Percentiles rank a stretch among this genome's conserved stretches.
Conservation (phyloP, 37 sponge, comb jelly and placozoan species). For the Crambe crambe region DNA sequence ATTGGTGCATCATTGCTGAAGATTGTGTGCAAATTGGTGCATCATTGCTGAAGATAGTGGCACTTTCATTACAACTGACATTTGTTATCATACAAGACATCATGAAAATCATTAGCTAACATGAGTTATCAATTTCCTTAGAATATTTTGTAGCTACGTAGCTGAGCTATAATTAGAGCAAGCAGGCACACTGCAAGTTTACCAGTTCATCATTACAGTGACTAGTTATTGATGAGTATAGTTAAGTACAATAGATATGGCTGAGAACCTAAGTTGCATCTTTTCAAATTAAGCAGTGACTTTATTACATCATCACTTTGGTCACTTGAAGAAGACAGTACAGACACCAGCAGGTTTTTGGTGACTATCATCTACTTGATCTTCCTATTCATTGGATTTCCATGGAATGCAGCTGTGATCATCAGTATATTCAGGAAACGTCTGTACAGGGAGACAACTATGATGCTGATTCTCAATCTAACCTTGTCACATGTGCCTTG, state of each 20-base stretch:
- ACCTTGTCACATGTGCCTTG: neutral
- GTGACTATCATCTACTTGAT: neutral
- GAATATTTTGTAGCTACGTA: no score
- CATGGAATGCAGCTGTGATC: neutral
- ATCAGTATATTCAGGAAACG: neutral
- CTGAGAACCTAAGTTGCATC: neutral
- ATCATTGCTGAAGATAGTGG: no score
- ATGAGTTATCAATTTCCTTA: no score
- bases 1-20: no score
- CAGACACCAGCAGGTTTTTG: neutral
- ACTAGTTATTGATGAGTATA: no score
- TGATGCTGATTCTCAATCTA: neutral
- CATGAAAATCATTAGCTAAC: no score
- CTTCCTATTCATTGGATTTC: neutral
- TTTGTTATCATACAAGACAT: no score
- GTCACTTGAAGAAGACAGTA: neutral
- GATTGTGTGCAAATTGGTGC: no score
- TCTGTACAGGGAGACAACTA: neutral
- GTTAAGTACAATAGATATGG: no score
- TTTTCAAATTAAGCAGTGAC: neutral
- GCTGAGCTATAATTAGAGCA: no score
- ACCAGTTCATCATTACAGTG: no score
- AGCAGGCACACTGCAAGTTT: conserved; percentile 43
- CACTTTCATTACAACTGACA: no score
- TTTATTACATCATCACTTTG: neutral